Evolutionary conservation across 1,140 invertebrate species (phyloP).

Genomic region (Lanistes nyassanus): DNA sequence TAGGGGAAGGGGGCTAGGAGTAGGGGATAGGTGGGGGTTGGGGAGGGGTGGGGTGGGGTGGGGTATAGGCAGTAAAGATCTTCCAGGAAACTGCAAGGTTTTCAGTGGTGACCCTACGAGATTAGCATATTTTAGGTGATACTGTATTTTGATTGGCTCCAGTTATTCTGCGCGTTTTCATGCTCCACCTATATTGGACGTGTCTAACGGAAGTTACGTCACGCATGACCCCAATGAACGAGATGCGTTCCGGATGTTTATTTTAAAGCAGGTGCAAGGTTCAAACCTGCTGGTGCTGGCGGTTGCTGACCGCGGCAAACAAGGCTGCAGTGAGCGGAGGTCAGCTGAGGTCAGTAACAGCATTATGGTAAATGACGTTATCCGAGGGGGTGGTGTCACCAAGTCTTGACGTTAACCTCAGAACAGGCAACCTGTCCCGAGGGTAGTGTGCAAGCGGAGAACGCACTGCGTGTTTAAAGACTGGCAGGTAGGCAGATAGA

Average conservation of each 20-base stretch:
- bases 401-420: neutral
- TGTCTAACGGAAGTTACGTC: neutral
- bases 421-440: neutral
- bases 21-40: no score
- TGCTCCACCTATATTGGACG: no score
- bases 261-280: neutral
- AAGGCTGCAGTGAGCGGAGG: neutral
- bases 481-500: neutral
- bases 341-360: neutral
- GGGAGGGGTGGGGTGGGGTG: no score
- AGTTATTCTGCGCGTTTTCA: no score
- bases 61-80: no score
- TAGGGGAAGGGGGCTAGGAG: no score
- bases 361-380: neutral
- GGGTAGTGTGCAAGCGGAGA: neutral
- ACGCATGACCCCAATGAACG: constrained; percentile 6
- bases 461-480: neutral
- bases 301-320: neutral
- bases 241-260: constrained; percentile 5
- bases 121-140: no score
- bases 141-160: no score
- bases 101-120: no score
- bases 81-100: no score
- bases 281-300: constrained; percentile 16
- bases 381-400: neutral